Conservation (phyloP, 2,797 vertebrate species). For the Characodon lateralis region DNA sequence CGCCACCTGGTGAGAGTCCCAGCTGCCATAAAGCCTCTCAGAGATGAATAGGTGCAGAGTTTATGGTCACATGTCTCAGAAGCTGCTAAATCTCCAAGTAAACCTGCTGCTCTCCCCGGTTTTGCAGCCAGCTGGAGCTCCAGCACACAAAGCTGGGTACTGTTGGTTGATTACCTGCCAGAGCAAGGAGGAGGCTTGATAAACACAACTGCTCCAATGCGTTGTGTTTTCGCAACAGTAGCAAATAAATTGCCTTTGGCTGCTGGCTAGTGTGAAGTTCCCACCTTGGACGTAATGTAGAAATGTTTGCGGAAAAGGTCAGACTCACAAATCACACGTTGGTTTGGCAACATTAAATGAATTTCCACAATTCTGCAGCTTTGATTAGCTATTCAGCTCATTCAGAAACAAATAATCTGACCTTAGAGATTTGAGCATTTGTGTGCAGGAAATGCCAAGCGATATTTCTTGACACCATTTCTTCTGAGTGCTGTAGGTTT, state of each 20-base stretch:
- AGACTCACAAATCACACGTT: conserved; percentile 24
- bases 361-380: conserved; percentile 18
- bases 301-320: conserved; percentile 44
- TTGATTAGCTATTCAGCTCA: conserved; percentile 39
- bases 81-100: conserved; percentile 20
- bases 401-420: conserved; percentile 12
- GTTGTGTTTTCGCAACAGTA: conserved; percentile 29
- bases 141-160: conserved; percentile 9
- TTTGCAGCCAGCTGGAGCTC: conserved; percentile 18
- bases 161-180: conserved; percentile 41
- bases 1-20: neutral
- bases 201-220: conserved; percentile 21
- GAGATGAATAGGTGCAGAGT: conserved; percentile 28
- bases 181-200: conserved; percentile 19
- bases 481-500: neutral
- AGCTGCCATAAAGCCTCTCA: conserved; percentile 5
- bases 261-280: conserved; percentile 30
- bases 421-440: neutral
- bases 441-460: conserved; percentile 6
- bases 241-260: conserved; percentile 36
- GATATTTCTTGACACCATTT: neutral
- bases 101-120: conserved; percentile 13
- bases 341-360: conserved; percentile 16
- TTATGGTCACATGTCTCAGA: conserved; percentile 20
- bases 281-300: neutral